Evolutionary conservation across 2,888 invertebrate species (phyloP).

Genomic region (Drosophila maculinotata): DNA sequence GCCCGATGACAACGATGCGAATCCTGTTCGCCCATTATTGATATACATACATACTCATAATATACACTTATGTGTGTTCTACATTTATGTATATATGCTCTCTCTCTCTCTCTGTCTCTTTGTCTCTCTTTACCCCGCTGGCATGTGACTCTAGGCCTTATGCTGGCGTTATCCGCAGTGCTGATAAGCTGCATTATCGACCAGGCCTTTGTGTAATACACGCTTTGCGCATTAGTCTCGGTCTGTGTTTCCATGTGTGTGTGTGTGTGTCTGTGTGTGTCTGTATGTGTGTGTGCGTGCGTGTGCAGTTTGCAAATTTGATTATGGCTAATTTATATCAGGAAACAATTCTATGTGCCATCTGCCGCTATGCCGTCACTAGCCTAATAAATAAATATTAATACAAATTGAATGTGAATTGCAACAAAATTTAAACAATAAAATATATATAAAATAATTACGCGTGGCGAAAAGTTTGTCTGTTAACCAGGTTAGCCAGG

Average conservation of each 20-base stretch:
- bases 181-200: slow-evolving; percentile 73
- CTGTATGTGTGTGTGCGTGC: background rate
- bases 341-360: slow-evolving; percentile 10
- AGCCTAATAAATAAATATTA: background rate
- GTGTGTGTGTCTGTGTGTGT: slow-evolving; percentile 1
- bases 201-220: slow-evolving; percentile 47
- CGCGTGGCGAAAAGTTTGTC: slow-evolving; percentile 1
- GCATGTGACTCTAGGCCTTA: slow-evolving; percentile 11
- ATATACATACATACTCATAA: slow-evolving; percentile 19
- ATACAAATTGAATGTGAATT: slow-evolving; percentile 5
- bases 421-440: background rate
- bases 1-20: slow-evolving; percentile 48
- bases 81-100: slow-evolving; percentile 20
- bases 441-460: slow-evolving; percentile 15
- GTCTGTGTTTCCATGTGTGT: background rate
- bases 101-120: slow-evolving; percentile 5
- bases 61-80: slow-evolving; percentile 1
- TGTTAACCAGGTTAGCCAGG: slow-evolving; percentile 9
- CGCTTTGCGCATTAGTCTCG: slow-evolving; percentile 9
- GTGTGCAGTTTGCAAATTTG: slow-evolving; percentile 10
- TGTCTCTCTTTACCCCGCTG: background rate
- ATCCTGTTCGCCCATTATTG: slow-evolving; percentile 49
- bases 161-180: slow-evolving; percentile 63
- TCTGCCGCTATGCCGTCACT: background rate
- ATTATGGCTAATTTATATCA: slow-evolving; percentile 28